Evolutionary conservation across 2,888 invertebrate species (phyloP).

Genomic region (Marasmarcha lunaedactyla): DNA sequence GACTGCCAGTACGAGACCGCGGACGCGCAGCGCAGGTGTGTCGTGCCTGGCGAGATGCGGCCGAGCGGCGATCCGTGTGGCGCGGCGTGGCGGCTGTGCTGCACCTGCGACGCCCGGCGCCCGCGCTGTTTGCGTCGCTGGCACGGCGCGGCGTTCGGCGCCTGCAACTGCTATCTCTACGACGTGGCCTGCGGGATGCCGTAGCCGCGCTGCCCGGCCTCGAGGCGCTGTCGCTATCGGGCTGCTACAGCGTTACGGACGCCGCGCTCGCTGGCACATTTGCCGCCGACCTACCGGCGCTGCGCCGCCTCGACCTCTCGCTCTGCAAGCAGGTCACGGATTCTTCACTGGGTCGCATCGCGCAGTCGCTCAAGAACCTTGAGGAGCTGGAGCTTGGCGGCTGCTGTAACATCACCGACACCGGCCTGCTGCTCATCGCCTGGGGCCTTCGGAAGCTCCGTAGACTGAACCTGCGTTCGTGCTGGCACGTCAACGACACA

Average conservation of each 20-base stretch:
- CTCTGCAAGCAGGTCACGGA: slow-evolving; percentile 97
- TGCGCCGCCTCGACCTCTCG: slow-evolving; percentile 87
- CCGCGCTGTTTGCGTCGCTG: slow-evolving; percentile 86
- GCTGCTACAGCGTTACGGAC: slow-evolving; percentile 94
- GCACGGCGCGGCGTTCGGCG: slow-evolving; percentile 89
- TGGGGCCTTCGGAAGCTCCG: slow-evolving; percentile 89
- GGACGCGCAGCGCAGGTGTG: slow-evolving; percentile 93
- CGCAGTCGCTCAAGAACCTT: slow-evolving; percentile 85
- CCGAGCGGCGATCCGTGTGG: slow-evolving; percentile 94
- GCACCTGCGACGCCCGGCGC: slow-evolving; percentile 86
- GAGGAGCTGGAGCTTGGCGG: slow-evolving; percentile 92
- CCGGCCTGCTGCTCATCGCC: slow-evolving; percentile 86
- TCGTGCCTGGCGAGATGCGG: slow-evolving; percentile 90
- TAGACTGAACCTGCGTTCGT: slow-evolving; percentile 88
- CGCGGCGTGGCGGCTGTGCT: slow-evolving; percentile 92
- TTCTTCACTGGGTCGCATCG: slow-evolving; percentile 85
- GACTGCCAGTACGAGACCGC: slow-evolving; percentile 88
- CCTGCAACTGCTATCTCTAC: slow-evolving; percentile 89
- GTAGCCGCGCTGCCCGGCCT: slow-evolving; percentile 87
- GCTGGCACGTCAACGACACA: slow-evolving; percentile 92
- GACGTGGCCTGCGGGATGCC: slow-evolving; percentile 86
- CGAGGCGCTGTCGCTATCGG: slow-evolving; percentile 89
- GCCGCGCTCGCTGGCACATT: slow-evolving; percentile 86
- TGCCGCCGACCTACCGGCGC: slow-evolving; percentile 78
- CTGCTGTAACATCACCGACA: slow-evolving; percentile 91